Evolutionary conservation across 2,888 invertebrate species (phyloP).

Genomic region (Adineta ricciae): DNA sequence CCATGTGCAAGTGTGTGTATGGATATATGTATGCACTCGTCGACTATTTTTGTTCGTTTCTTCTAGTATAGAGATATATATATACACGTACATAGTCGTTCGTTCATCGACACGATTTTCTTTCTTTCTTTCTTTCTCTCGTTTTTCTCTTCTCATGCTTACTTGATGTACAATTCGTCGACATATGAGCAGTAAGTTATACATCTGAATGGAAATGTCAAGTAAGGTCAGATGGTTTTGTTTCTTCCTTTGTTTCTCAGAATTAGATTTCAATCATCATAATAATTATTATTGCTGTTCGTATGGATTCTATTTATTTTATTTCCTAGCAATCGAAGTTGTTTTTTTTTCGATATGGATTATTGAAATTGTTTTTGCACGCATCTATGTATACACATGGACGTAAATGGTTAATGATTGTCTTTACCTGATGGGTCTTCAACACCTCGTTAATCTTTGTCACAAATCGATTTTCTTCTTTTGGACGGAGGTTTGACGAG

Average conservation of each 20-base stretch:
- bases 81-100: background rate
- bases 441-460: slow-evolving; percentile 9
- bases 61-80: background rate
- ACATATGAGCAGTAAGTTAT: background rate
- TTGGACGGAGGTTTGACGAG: slow-evolving; percentile 15
- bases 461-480: slow-evolving; percentile 2
- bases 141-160: background rate
- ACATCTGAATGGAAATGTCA: background rate
- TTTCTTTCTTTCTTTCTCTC: background rate
- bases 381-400: background rate
- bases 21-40: background rate
- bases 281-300: background rate
- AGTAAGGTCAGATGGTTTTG: background rate
- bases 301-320: background rate
- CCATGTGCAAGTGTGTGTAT: background rate
- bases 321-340: background rate
- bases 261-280: background rate
- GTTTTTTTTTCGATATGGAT: background rate
- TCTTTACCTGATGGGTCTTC: background rate
- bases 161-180: background rate
- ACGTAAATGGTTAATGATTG: no score
- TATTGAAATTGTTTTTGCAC: background rate
- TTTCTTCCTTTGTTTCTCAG: background rate
- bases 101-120: background rate
- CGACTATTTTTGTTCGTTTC: slow-evolving; percentile 5